Conservation (phyloP, 2,797 vertebrate genomes). For the Tauraco hartlaubi region DNA sequence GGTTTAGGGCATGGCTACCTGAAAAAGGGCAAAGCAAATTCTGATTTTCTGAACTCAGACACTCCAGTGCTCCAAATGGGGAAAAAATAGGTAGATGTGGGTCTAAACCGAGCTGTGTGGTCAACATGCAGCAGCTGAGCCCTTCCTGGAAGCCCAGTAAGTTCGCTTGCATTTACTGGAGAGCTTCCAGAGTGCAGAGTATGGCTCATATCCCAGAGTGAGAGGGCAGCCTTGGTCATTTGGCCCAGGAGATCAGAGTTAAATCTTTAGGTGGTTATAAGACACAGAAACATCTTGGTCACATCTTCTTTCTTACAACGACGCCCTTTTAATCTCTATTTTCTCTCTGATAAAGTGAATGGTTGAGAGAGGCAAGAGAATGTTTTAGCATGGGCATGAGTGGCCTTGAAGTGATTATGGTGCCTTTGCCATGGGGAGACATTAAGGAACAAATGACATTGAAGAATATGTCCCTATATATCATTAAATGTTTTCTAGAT, state of each 20-base stretch:
- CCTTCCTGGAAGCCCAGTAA: not conserved
- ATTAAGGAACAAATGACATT: conserved; percentile 35
- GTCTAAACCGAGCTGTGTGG: not conserved
- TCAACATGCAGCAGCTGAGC: not conserved
- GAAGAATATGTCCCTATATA: conserved; percentile 44
- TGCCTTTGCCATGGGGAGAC: not conserved
- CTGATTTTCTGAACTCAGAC: not conserved
- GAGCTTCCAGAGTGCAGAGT: not conserved
- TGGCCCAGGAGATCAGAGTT: not conserved
- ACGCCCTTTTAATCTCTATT: not conserved
- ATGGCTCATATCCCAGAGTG: fast-evolving
- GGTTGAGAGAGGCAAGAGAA: not conserved
- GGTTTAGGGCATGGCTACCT: not conserved
- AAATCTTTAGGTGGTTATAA: not conserved
- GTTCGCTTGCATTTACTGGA: not conserved
- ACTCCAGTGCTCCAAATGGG: not conserved
- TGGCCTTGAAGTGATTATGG: conserved; percentile 26
- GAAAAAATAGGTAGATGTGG: not conserved
- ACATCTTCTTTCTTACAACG: not conserved
- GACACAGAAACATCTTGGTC: not conserved
- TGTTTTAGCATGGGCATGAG: not conserved
- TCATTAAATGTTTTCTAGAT: conserved; percentile 60
- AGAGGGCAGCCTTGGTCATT: not conserved
- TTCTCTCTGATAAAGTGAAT: not conserved
- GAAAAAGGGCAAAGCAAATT: not conserved